Conservation (phyloP, 2,888 invertebrate genomes). For the Julus scanicus region DNA sequence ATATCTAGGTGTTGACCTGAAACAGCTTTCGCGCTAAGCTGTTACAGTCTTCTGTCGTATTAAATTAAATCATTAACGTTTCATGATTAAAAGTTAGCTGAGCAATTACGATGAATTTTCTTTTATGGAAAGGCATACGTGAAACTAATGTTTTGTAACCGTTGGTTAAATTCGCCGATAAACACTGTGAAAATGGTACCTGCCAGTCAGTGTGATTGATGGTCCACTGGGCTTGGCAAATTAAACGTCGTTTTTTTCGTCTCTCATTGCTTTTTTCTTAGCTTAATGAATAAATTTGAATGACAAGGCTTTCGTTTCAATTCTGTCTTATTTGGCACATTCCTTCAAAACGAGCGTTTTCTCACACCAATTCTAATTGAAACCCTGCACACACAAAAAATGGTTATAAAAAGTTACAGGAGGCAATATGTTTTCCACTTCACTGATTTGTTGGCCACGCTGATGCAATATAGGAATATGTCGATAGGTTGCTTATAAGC, state of each 20-base stretch:
- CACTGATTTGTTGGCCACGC: background rate
- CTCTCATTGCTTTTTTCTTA: background rate
- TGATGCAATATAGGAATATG: background rate
- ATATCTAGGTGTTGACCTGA: background rate
- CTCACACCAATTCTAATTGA: slow-evolving; percentile 11
- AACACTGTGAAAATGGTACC: background rate
- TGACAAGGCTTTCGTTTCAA: background rate
- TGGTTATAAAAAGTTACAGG: background rate
- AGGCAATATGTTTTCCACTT: background rate
- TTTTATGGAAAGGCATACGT: background rate
- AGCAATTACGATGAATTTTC: too few species aligned
- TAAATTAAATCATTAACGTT: background rate
- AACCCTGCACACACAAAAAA: background rate
- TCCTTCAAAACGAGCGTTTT: slow-evolving; percentile 3
- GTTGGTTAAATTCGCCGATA: background rate
- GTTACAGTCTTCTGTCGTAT: background rate
- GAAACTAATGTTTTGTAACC: background rate
- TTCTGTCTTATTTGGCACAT: slow-evolving; percentile 2
- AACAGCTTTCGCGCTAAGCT: background rate
- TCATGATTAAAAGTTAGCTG: background rate
- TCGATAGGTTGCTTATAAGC: background rate
- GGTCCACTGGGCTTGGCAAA: background rate
- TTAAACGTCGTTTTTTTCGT: background rate
- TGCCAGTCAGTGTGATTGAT: slow-evolving; percentile 36
- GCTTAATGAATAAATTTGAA: slow-evolving; percentile 31